These are phyloP conservation scores for Sternotherus odoratus DNA, from an alignment of 2,797 vertebrate species.

Conservation along the genomic window DNA sequence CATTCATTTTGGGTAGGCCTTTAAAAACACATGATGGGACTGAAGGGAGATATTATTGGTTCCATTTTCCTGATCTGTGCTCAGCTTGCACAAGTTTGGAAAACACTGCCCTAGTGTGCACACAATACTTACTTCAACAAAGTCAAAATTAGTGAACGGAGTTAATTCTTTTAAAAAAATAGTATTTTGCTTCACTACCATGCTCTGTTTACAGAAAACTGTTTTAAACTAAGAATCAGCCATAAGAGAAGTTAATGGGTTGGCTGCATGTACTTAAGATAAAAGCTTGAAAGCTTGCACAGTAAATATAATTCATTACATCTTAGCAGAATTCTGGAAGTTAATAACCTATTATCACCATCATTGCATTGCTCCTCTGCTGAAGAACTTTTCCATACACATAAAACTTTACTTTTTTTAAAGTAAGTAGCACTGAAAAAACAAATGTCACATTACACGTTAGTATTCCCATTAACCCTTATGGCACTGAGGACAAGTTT, in stretches of 20 bases:
- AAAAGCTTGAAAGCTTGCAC: conserved; percentile 71
- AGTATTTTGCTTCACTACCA: conserved; percentile 73
- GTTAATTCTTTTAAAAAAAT: conserved; percentile 30
- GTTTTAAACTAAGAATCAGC: conserved; percentile 60
- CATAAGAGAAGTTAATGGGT: conserved; percentile 75
- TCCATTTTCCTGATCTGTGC: conserved; percentile 23
- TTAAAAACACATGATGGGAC: neutral
- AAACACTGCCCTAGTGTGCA: neutral
- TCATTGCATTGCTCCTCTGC: neutral
- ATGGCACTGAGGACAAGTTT: neutral
- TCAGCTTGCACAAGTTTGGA: neutral
- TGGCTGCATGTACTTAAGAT: conserved; percentile 62
- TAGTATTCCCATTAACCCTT: neutral
- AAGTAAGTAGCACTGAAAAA: neutral
- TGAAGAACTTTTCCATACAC: neutral
- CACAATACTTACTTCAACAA: neutral
- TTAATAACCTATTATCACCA: conserved; percentile 32
- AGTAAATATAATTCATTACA: conserved; percentile 63
- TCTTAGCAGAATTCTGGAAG: conserved; percentile 56
- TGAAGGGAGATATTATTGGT: neutral
- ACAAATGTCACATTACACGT: neutral
- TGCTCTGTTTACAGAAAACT: conserved; percentile 71
- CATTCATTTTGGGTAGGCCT: neutral
- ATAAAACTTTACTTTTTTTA: neutral
- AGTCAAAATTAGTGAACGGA: conserved; percentile 36